Conservation (phyloP, 1,140 invertebrate species). For the Nylanderia fulva region DNA sequence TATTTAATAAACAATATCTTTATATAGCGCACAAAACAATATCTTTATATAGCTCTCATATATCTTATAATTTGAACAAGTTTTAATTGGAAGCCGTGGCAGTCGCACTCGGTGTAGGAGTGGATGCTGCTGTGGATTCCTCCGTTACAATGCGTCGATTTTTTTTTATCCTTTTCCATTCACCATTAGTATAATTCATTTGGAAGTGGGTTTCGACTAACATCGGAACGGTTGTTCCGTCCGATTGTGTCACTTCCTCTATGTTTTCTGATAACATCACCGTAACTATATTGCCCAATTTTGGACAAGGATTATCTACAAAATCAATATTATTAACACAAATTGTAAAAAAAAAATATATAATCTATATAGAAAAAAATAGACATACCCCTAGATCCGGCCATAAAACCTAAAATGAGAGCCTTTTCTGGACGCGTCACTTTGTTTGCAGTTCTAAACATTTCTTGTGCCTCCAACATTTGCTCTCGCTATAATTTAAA, state of each 20-base stretch:
- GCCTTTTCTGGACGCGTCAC: conserved; percentile 98
- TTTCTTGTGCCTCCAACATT: conserved; percentile 98
- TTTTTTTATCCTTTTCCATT: conserved; percentile 97
- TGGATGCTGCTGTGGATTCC: conserved; percentile 75
- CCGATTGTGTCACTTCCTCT: conserved; percentile 92
- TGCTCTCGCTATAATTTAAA: conserved; percentile 92
- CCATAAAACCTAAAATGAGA: conserved; percentile 99
- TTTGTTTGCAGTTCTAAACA: conserved; percentile 98
- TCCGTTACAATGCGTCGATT: conserved; percentile 89
- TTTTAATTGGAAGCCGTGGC: conserved; percentile 81
- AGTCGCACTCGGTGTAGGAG: conserved; percentile 74
- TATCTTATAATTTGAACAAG: conserved; percentile 13
- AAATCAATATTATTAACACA: conserved; percentile 38
- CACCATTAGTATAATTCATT: conserved; percentile 98
- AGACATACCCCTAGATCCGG: conserved; percentile 93
- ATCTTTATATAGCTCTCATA: neutral
- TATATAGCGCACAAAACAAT: conserved; percentile 5
- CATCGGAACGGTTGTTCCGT: conserved; percentile 91
- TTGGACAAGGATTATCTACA: conserved; percentile 97
- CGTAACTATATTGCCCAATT: conserved; percentile 96
- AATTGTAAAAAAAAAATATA: conserved; percentile 23
- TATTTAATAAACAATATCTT: too few species aligned
- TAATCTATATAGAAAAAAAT: conserved; percentile 11
- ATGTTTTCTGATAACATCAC: conserved; percentile 96
- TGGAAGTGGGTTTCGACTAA: conserved; percentile 97